phyloP scores from a whole-genome alignment of 1,140 invertebrate species.

The Drosophila ficusphila region DNA sequence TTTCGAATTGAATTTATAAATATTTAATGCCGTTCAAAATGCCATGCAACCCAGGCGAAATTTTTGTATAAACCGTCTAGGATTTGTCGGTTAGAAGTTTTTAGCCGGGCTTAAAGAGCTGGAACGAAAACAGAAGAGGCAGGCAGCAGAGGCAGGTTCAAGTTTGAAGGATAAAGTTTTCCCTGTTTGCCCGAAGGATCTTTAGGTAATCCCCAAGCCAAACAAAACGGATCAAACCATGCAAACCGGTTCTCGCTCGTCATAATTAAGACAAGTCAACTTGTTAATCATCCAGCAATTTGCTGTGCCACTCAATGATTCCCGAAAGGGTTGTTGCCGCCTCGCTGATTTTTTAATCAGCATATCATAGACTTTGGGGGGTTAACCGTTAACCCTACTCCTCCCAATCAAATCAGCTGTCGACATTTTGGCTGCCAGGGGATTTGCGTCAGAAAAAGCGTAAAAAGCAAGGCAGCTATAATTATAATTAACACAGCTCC shows the following conservation, averaged over 20 bases:
- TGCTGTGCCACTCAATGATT: conserved; percentile 28
- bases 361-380: conserved; percentile 63
- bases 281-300: conserved; percentile 80
- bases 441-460: conserved; percentile 43
- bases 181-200: conserved; percentile 61
- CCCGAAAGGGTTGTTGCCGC: conserved; percentile 72
- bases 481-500: conserved; percentile 72
- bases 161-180: conserved; percentile 41
- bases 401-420: conserved; percentile 63
- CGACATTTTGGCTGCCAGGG: conserved; percentile 60
- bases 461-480: conserved; percentile 36
- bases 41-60: conserved; percentile 69
- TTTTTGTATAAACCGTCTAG: conserved; percentile 63
- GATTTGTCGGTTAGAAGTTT: conserved; percentile 40
- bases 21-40: conserved; percentile 84
- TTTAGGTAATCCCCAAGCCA: conserved; percentile 9
- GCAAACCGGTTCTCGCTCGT: conserved; percentile 54
- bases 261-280: conserved; percentile 80
- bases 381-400: conserved; percentile 13
- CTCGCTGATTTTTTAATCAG: conserved; percentile 75
- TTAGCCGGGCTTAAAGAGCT: conserved; percentile 26
- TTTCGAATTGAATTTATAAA: conserved; percentile 84
- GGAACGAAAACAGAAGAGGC: conserved; percentile 1
- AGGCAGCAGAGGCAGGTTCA: conserved; percentile 24
- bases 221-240: conserved; percentile 15